These are phyloP conservation scores for Leptopilina syphax DNA, from an alignment of 2,888 invertebrate species.

Conservation along the genomic window DNA sequence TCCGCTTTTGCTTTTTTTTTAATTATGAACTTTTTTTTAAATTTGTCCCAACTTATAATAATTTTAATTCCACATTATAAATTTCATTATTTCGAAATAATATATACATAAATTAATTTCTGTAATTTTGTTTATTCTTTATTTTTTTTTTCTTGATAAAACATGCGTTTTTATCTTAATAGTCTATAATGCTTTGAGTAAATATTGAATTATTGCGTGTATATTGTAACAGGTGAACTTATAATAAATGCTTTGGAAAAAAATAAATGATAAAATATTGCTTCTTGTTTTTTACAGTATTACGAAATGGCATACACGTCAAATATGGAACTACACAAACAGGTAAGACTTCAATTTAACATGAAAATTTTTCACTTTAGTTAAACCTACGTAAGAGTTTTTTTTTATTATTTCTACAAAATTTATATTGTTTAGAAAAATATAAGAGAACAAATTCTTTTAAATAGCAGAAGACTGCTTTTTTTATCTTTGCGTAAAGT, in stretches of 20 bases:
- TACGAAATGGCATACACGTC: constrained; percentile 98
- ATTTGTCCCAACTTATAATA: too few species aligned
- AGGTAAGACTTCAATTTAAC: constrained; percentile 79
- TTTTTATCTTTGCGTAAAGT: constrained; percentile 37
- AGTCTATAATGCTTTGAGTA: not conserved
- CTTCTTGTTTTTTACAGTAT: constrained; percentile 83
- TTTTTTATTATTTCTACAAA: not conserved
- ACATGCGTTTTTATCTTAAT: not conserved
- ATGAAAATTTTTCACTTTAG: not conserved
- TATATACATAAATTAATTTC: not conserved
- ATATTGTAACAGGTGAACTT: constrained; percentile 16
- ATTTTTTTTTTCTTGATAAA: not conserved
- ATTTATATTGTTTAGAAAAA: not conserved
- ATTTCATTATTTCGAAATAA: too few species aligned
- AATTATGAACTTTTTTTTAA: too few species aligned
- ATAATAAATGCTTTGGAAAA: constrained; percentile 30
- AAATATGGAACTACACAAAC: constrained; percentile 97
- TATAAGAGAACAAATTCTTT: not conserved
- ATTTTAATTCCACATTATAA: too few species aligned
- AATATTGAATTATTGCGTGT: not conserved
- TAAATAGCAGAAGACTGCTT: constrained; percentile 19
- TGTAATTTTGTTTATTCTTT: constrained; percentile 1
- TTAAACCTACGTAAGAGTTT: not conserved
- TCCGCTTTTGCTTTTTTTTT: too few species aligned
- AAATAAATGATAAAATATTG: constrained; percentile 29